Evolutionary conservation across 2,797 vertebrate genomes (phyloP).

Genomic region (Australoheros facetus): DNA sequence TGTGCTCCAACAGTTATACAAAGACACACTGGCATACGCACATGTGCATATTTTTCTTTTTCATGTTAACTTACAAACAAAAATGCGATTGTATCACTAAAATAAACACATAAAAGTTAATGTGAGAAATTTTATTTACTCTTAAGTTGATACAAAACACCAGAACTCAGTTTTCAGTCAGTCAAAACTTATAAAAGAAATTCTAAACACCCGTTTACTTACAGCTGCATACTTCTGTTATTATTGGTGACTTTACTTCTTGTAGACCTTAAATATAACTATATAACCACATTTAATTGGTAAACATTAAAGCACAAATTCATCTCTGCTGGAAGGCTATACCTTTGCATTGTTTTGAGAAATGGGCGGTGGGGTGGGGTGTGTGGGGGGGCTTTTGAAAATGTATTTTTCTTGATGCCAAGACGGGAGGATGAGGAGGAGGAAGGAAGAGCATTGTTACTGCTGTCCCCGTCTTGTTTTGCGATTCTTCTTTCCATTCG

Average conservation of each 20-base stretch:
- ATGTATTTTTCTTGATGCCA: constrained; percentile 65
- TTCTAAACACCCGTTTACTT: constrained; percentile 9
- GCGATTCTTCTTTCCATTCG: constrained; percentile 51
- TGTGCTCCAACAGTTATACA: neutral
- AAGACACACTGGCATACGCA: neutral
- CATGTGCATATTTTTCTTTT: neutral
- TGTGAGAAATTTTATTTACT: constrained; percentile 18
- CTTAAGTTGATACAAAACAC: constrained; percentile 44
- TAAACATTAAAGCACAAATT: constrained; percentile 61
- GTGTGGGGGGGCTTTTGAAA: constrained; percentile 67
- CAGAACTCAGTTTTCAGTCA: constrained; percentile 54
- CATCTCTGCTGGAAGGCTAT: constrained; percentile 40
- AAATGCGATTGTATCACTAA: neutral
- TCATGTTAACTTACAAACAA: constrained; percentile 2
- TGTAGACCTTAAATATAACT: constrained; percentile 37
- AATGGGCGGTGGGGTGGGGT: constrained; percentile 5
- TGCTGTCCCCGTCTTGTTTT: constrained; percentile 75
- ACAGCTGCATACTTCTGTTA: constrained; percentile 32
- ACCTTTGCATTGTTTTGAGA: constrained; percentile 53
- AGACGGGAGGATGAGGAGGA: constrained; percentile 50
- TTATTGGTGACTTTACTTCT: constrained; percentile 52
- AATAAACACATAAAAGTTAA: constrained; percentile 32
- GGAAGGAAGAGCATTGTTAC: constrained; percentile 47
- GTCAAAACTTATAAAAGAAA: constrained; percentile 45
- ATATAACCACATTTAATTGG: constrained; percentile 71